Evolutionary conservation across 2,113 vertebrate genomes (phyloP), one percentile per base, ranked within the genome.

Genomic region (Tonatia bakeri): DNA sequence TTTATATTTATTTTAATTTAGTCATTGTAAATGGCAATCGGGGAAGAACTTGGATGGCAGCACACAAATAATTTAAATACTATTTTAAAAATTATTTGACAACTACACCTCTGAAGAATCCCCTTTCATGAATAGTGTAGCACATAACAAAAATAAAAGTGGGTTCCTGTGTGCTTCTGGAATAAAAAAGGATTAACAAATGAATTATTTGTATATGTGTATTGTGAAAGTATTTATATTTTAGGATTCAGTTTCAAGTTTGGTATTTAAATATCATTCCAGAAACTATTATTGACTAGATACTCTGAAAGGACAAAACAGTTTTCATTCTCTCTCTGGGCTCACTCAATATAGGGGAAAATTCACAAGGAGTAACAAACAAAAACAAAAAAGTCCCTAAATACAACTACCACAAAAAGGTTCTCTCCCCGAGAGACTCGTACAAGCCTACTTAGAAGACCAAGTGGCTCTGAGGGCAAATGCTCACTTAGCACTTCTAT

Each of bases 281-380:
- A 92, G 59, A 75, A 38, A 95, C 3, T 76, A 56, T 36, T 43
- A 92, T 3, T 59, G n/a, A 50, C 17, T 83, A 80, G 59, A 83
- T 77, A 76, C 40, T 89, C 24, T 82, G 59, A 95, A 77, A 94
- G 75, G 38, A 50, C 33, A 92, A 96, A 92, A 40, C 13, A 92
- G 20, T 52, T 59, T 73, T 92, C 67, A 79, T 47, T 38, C 43
- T 72, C 12, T 61, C 28, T 10, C 31, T 50, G 17, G 43, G 33
- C 31, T 93, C 52, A 94, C 36, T 79, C 45, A 50, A 28, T 33
- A 3, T 40, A 75, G 26, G 47, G 33, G 26, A 12, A 91, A 59
- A 85, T 64, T 80, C 40, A 87, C 1, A 84, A 87, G 36, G 17
- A 59, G 2, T 40, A 85, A 20, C 70, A 86, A 85, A 80, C 24